Conservation (phyloP, 2,888 invertebrate genomes). For the Sipha maydis region DNA sequence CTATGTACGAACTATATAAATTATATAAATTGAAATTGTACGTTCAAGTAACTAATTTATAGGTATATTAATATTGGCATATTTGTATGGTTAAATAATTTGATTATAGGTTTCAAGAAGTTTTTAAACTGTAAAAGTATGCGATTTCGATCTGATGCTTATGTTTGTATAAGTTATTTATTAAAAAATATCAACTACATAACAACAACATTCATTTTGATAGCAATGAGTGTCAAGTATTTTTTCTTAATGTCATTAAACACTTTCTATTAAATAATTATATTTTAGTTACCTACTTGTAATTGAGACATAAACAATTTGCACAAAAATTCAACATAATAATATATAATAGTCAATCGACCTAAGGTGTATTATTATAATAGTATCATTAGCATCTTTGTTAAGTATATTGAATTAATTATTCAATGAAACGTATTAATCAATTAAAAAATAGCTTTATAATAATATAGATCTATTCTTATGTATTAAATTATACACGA, state of each 20-base stretch:
- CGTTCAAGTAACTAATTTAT: too few relatives aligned
- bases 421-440: neutral
- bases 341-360: neutral
- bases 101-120: neutral
- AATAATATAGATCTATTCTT: neutral
- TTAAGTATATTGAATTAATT: neutral
- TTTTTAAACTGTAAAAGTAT: neutral
- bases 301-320: neutral
- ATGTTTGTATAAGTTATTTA: slow-evolving; percentile 13
- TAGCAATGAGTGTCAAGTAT: neutral
- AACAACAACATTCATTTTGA: neutral
- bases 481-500: neutral
- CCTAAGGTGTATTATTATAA: neutral
- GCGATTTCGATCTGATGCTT: neutral
- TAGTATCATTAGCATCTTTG: neutral
- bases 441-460: neutral
- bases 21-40: too few relatives aligned
- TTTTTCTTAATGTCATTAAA: neutral
- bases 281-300: neutral
- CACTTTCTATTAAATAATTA: neutral
- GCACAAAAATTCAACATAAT: neutral
- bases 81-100: slow-evolving; percentile 1
- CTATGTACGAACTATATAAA: too few relatives aligned
- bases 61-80: too few relatives aligned
- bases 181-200: neutral